These are phyloP conservation scores for Empidonax alnorum DNA, from an alignment of 2,113 vertebrate genomes.

Conservation along the genomic window DNA sequence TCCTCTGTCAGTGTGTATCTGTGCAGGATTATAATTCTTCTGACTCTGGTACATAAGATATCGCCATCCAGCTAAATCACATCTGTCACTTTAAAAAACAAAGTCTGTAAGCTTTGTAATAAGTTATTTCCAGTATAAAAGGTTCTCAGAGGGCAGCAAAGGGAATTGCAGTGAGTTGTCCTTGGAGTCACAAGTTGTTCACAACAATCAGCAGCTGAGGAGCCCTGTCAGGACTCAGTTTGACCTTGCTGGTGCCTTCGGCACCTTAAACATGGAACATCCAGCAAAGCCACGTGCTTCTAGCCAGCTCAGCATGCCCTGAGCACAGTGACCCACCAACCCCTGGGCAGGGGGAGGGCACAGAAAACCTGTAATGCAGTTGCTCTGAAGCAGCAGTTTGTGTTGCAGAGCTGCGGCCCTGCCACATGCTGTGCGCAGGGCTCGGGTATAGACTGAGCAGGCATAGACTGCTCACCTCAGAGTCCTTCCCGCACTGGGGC, in stretches of 20 bases:
- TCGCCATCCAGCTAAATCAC: background rate
- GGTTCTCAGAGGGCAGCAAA: background rate
- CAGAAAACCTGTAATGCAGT: background rate
- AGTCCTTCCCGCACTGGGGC: background rate
- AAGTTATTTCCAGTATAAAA: background rate
- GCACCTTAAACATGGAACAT: background rate
- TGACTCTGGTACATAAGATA: background rate
- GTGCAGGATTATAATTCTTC: background rate
- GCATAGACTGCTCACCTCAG: background rate
- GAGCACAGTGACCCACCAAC: background rate
- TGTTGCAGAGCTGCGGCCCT: background rate
- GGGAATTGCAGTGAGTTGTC: background rate
- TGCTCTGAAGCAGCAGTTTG: background rate
- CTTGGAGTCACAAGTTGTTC: background rate
- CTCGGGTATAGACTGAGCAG: background rate
- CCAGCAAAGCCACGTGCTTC: background rate
- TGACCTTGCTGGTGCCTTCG: background rate
- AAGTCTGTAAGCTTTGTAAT: background rate
- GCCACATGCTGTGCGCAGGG: background rate
- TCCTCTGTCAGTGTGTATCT: background rate
- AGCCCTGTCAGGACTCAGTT: fast-evolving
- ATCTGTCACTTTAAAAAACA: background rate
- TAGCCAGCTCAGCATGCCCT: background rate
- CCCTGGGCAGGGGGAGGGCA: background rate
- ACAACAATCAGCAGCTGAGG: background rate